Conservation (phyloP, 2,797 vertebrate genomes). For the Enteromius mattozi region DNA sequence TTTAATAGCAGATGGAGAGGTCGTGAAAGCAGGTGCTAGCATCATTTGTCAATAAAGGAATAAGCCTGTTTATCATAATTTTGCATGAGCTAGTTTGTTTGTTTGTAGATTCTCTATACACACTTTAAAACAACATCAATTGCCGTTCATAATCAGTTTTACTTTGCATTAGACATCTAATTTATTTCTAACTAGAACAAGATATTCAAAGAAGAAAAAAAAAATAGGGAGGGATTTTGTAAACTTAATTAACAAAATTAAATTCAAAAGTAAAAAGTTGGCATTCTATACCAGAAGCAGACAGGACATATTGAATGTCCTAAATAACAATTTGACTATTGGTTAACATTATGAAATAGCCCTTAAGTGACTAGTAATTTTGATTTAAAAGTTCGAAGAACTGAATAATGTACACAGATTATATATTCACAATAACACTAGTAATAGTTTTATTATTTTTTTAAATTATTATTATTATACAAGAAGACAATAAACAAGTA, state of each 20-base stretch:
- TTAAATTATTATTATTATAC: neutral
- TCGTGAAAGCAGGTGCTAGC: constrained; percentile 38
- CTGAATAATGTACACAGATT: neutral
- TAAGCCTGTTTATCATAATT: constrained; percentile 51
- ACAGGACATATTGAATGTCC: neutral
- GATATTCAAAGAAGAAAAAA: neutral
- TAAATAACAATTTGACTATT: neutral
- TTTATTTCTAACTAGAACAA: neutral
- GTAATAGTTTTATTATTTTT: neutral
- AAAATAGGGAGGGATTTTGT: neutral
- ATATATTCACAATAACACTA: neutral
- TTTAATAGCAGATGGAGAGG: constrained; percentile 42
- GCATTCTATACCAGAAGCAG: neutral
- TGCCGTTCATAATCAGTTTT: neutral
- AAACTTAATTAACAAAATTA: neutral
- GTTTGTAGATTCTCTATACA: constrained; percentile 12
- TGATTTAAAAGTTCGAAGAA: neutral
- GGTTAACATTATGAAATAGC: neutral
- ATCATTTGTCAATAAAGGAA: constrained; percentile 15
- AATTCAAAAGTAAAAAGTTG: neutral
- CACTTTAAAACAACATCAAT: neutral
- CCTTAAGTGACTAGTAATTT: neutral
- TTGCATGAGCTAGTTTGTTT: constrained; percentile 36
- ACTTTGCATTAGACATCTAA: neutral
- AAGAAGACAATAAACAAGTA: neutral